Evolutionary conservation across 2,113 vertebrate species (phyloP).

Genomic region (Onychostruthus taczanowskii): DNA sequence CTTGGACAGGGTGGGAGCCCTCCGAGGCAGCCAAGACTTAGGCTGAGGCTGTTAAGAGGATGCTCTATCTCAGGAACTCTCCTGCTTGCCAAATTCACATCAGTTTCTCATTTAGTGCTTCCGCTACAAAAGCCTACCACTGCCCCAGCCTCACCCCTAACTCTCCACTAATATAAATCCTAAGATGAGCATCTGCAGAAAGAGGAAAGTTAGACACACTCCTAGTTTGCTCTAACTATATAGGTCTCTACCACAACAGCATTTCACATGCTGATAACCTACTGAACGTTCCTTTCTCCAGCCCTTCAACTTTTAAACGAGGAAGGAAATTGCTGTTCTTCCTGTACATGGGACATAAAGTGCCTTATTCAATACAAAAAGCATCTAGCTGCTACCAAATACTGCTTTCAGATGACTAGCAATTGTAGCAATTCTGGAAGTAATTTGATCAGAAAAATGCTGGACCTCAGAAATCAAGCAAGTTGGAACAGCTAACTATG

Average conservation of each 20-base stretch:
- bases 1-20: neutral
- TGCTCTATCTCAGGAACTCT: neutral
- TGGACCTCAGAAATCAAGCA: neutral
- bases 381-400: neutral
- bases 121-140: neutral
- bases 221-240: neutral
- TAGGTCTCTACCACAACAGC: rapidly evolving
- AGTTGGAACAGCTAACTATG: neutral
- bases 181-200: neutral
- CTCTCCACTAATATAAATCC: neutral
- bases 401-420: neutral
- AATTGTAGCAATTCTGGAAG: neutral
- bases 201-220: neutral
- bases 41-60: neutral
- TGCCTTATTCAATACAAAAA: neutral
- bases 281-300: neutral
- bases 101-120: neutral
- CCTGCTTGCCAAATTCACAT: conserved; percentile 27
- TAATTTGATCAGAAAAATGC: neutral
- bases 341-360: rapidly evolving
- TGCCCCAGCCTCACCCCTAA: neutral
- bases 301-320: neutral
- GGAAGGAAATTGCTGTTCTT: neutral
- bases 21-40: neutral
- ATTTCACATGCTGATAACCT: neutral